Evolutionary conservation across 2,888 invertebrate species (phyloP).

Genomic region (Ophraella communa): DNA sequence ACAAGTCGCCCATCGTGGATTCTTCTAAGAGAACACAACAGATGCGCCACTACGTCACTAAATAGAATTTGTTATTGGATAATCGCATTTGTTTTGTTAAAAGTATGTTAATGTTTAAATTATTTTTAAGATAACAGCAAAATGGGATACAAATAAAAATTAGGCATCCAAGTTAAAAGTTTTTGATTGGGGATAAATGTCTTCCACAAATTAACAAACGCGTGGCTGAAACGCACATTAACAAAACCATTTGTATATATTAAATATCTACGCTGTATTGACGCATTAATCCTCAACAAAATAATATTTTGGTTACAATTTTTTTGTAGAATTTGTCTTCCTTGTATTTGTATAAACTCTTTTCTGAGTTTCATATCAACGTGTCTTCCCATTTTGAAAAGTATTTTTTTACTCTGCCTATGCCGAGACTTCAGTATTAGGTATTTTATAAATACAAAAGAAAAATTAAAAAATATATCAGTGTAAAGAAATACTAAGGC

Average conservation of each 20-base stretch:
- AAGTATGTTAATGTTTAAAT: slow-evolving; percentile 17
- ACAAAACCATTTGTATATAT: neutral
- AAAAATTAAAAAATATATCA: slow-evolving; percentile 8
- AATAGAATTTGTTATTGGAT: slow-evolving; percentile 40
- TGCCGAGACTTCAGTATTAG: slow-evolving; percentile 30
- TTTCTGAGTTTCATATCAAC: slow-evolving; percentile 51
- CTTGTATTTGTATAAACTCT: slow-evolving; percentile 48
- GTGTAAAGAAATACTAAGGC: slow-evolving; percentile 20
- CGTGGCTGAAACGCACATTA: too few species aligned
- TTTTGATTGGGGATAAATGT: neutral
- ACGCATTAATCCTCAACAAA: slow-evolving; percentile 2
- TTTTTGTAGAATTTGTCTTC: slow-evolving; percentile 51
- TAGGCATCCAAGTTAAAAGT: slow-evolving; percentile 33
- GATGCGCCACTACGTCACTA: slow-evolving; percentile 36
- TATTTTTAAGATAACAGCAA: slow-evolving; percentile 31
- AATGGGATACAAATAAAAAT: slow-evolving; percentile 40
- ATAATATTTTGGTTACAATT: slow-evolving; percentile 28
- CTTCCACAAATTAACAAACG: too few species aligned
- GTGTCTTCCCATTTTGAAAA: slow-evolving; percentile 48
- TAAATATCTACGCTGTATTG: slow-evolving; percentile 3
- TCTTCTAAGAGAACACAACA: slow-evolving; percentile 44
- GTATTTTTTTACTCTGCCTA: slow-evolving; percentile 32
- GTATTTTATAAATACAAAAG: slow-evolving; percentile 22
- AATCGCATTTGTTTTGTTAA: slow-evolving; percentile 37
- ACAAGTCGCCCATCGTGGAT: slow-evolving; percentile 55